These are phyloP conservation scores for Temnothorax unifasciatus DNA, from an alignment of 2,888 invertebrate genomes.

Conservation along the genomic window DNA sequence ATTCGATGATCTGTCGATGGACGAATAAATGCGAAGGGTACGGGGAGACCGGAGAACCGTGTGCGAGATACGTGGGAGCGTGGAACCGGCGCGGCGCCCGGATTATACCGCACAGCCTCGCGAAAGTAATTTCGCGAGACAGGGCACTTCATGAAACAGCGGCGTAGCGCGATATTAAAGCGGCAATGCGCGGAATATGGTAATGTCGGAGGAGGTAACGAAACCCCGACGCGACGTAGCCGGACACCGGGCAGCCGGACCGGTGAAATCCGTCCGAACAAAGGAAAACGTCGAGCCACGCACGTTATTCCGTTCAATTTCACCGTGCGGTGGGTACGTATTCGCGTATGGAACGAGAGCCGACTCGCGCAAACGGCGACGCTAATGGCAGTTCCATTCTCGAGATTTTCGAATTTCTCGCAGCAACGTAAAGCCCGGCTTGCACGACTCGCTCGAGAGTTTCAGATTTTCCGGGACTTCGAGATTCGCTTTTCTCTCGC, in stretches of 20 bases:
- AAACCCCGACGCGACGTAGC: slow-evolving; percentile 66
- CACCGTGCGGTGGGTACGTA: slow-evolving; percentile 69
- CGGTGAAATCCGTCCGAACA: slow-evolving; percentile 72
- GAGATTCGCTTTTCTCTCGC: slow-evolving; percentile 48
- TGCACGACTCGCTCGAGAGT: slow-evolving; percentile 44
- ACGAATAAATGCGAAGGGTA: slow-evolving; percentile 31
- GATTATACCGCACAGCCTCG: slow-evolving; percentile 53
- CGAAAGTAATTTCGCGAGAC: slow-evolving; percentile 63
- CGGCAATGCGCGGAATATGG: slow-evolving; percentile 75
- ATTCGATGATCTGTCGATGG: slow-evolving; percentile 63
- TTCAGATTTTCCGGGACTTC: slow-evolving; percentile 64
- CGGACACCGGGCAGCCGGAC: slow-evolving; percentile 65
- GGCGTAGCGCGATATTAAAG: slow-evolving; percentile 71
- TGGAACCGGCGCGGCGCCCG: neutral
- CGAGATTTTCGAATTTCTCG: slow-evolving; percentile 72
- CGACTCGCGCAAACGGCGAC: slow-evolving; percentile 63
- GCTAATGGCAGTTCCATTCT: slow-evolving; percentile 70
- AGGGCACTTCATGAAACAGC: slow-evolving; percentile 48
- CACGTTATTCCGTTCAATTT: slow-evolving; percentile 77
- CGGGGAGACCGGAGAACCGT: neutral
- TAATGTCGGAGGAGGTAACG: slow-evolving; percentile 69
- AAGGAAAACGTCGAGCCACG: slow-evolving; percentile 72
- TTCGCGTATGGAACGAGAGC: slow-evolving; percentile 50
- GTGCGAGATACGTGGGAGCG: slow-evolving; percentile 18
- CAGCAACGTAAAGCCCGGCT: slow-evolving; percentile 60